Base-by-base conservation (phyloP, 1,140 invertebrate genomes). In the Vanessa atalanta region DNA sequence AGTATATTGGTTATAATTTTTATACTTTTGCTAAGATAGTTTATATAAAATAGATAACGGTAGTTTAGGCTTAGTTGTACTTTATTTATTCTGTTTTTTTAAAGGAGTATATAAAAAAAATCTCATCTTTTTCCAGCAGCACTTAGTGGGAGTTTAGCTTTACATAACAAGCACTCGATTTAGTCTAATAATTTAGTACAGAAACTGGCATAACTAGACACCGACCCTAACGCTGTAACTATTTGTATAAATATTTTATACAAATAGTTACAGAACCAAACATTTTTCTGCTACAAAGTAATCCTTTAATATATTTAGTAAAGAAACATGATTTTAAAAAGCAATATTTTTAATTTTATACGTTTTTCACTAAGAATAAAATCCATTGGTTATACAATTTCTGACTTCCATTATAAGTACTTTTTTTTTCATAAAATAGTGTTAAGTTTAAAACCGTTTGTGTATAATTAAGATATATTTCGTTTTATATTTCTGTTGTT, bases 11-110 rank as follows among this genome's bases (percentile, higher is more conserved):
- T 76, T 69, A 60, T 69, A 68, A 77, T 70, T 75, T 72, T 77
- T 76, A 71, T 77, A 77, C 61, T 63, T 69, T 50, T 48, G 70
- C 70, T 76, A 72, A 71, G 68, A 68, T 63, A 50, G 51, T 61
- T 71, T 61, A 31, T 67, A 60, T 57, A 9, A n/a, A n/a, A 26
- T 16, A 60, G 43, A 65, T 66, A 69, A 51, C 48, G 51, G 65
- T 72, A 75, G 47, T 26, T 71, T 53, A 71, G 20, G 11, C 55
- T 72, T 72, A 66, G 8, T 64, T 55, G 31, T 72, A 72, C 37
- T 57, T 72, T 57, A 69, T 69, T 66, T 72, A 66, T 72, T 72
- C 47, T 14, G 43, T 67, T 47, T 47, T 47, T 47, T 7, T 60
- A 23, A 23, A 51, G n/a, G 48, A 43, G 13, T 15, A 23, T 65